A percentile compares a stretch with the other conserved stretches of the same genome.
Conservation (phyloP, 2,113 vertebrate genomes). For the Malurus elegans region DNA sequence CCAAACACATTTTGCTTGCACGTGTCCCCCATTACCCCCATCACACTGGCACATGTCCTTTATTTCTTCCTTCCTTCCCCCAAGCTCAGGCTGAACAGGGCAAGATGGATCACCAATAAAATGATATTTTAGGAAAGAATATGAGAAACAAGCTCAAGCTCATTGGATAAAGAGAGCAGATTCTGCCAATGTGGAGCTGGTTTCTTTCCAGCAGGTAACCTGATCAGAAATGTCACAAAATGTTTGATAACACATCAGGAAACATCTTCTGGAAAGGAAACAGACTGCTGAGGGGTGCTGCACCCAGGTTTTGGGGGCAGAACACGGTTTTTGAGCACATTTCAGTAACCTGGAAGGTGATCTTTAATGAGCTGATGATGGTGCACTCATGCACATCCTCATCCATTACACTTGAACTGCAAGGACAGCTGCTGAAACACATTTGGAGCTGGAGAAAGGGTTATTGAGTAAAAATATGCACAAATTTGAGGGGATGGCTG, state of each 20-base stretch:
- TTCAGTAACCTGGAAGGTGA: not conserved
- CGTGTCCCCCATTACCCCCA: not conserved
- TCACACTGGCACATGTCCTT: not conserved
- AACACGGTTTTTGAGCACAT: not conserved
- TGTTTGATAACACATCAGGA: not conserved
- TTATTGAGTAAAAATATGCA: not conserved
- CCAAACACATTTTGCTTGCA: not conserved
- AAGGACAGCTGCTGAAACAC: not conserved
- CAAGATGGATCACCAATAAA: conserved; percentile 17
- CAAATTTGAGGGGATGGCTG: not conserved
- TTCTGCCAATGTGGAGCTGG: not conserved
- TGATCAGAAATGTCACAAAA: not conserved
- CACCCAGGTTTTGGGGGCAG: not conserved
- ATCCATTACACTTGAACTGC: not conserved
- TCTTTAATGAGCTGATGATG: not conserved
- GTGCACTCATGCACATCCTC: not conserved
- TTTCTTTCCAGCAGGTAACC: not conserved
- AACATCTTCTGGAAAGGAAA: not conserved
- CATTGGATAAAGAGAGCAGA: not conserved
- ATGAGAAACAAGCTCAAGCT: not conserved
- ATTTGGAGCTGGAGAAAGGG: not conserved
- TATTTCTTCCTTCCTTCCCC: not conserved
- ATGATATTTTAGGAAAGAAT: not conserved
- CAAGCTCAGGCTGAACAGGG: not conserved
- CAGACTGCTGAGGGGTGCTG: not conserved